Conservation (phyloP, 2,797 vertebrate genomes). For the Platalea minor region DNA sequence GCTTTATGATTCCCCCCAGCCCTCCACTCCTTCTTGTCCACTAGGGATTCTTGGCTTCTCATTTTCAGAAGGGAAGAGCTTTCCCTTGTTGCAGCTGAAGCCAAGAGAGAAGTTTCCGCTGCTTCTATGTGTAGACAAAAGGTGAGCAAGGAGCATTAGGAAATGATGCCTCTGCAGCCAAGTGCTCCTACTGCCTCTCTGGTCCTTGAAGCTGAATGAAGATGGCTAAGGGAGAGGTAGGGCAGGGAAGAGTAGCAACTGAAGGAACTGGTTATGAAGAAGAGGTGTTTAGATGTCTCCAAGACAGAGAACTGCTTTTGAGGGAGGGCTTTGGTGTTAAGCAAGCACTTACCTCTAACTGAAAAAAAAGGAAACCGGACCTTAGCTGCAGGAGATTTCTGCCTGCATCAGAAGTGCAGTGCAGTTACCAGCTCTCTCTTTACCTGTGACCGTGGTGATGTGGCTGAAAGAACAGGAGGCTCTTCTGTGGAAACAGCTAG, state of each 20-base stretch:
- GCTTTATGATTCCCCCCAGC: neutral
- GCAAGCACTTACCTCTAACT: neutral
- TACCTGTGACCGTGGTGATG: conserved; percentile 88
- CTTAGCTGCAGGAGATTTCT: neutral
- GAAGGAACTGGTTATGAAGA: neutral
- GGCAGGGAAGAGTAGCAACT: neutral
- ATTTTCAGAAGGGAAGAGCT: neutral
- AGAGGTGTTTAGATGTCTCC: neutral
- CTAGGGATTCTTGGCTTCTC: neutral
- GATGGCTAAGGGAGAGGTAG: neutral
- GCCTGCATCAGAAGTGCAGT: neutral
- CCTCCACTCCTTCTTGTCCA: neutral
- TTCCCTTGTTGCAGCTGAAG: neutral
- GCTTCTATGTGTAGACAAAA: neutral
- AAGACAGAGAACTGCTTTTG: neutral
- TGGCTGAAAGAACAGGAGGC: conserved; percentile 80
- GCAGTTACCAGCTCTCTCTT: neutral
- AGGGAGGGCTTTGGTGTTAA: neutral
- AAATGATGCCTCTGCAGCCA: neutral
- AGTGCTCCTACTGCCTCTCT: neutral
- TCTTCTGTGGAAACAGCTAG: conserved; percentile 83
- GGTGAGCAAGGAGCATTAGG: neutral
- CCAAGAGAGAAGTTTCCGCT: neutral
- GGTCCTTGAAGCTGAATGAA: neutral
- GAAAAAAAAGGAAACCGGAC: neutral